These are phyloP conservation scores for Agapostemon virescens DNA, from an alignment of 2,888 invertebrate species.

Conservation along the genomic window DNA sequence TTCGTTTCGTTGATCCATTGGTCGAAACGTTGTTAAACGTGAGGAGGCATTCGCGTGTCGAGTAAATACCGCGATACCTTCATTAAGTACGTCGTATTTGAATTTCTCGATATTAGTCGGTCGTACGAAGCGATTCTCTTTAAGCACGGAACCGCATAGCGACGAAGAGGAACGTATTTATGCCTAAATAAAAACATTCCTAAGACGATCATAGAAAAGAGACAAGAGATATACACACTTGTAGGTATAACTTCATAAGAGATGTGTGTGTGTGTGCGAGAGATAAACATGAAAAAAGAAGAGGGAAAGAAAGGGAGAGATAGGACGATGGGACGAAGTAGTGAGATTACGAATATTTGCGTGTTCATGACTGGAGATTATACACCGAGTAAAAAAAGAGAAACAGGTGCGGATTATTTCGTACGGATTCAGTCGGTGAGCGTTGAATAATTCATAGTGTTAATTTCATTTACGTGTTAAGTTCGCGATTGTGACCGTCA, in stretches of 20 bases:
- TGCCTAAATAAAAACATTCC: constrained; percentile 66
- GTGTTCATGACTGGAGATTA: constrained; percentile 40
- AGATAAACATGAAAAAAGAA: constrained; percentile 39
- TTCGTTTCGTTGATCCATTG: constrained; percentile 53
- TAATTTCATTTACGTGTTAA: constrained; percentile 33
- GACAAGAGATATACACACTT: constrained; percentile 47
- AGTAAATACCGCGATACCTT: constrained; percentile 22
- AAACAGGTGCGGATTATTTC: constrained; percentile 46
- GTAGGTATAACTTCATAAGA: constrained; percentile 56
- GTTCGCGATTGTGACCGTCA: constrained; percentile 32
- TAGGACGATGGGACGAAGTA: constrained; percentile 22
- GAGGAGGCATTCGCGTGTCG: constrained; percentile 43
- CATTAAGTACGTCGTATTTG: constrained; percentile 37
- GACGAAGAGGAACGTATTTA: constrained; percentile 59
- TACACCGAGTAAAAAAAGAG: constrained; percentile 26
- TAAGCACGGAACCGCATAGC: constrained; percentile 41
- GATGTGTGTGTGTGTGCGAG: constrained; percentile 44
- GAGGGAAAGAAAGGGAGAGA: constrained; percentile 41
- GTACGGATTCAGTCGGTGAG: constrained; percentile 46
- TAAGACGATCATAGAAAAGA: constrained; percentile 60
- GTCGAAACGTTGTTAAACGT: constrained; percentile 53
- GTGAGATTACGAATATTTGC: constrained; percentile 40
- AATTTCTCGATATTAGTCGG: constrained; percentile 54
- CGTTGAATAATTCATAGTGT: constrained; percentile 44
- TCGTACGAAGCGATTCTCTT: constrained; percentile 40